Evolutionary conservation across 2,888 invertebrate genomes (phyloP).

Genomic region (Conops quadrifasciatus): DNA sequence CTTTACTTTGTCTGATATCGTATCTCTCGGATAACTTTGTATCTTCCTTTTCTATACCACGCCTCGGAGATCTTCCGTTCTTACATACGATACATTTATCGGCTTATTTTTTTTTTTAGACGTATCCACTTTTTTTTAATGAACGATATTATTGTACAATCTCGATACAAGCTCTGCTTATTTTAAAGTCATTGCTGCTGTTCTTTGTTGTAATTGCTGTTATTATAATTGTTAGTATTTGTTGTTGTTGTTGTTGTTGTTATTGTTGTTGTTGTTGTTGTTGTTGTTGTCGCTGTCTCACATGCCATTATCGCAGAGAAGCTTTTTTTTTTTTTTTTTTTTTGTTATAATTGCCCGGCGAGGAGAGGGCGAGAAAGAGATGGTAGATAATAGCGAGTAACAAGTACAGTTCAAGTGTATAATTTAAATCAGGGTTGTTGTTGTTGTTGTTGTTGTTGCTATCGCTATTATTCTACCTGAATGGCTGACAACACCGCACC

Average conservation of each 20-base stretch:
- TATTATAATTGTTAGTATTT: slow-evolving; percentile 4
- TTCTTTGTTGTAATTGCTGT: too few species aligned
- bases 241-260: background rate
- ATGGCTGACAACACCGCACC: too few species aligned
- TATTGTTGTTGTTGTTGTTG: slow-evolving; percentile 5
- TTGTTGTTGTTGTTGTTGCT: slow-evolving; percentile 13
- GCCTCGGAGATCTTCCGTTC: too few species aligned
- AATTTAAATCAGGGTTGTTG: slow-evolving; percentile 15
- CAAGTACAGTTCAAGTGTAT: slow-evolving; percentile 3
- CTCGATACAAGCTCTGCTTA: too few species aligned
- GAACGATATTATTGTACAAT: too few species aligned
- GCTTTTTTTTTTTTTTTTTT: too few species aligned
- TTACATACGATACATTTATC: too few species aligned
- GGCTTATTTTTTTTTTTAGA: too few species aligned
- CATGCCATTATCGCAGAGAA: background rate
- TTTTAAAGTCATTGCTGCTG: too few species aligned
- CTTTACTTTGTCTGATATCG: background rate
- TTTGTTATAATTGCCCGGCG: background rate
- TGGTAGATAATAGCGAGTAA: background rate
- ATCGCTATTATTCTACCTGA: slow-evolving; percentile 2
- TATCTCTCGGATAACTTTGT: background rate
- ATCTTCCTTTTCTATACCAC: too few species aligned
- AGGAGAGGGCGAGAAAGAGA: background rate
- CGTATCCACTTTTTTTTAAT: too few species aligned
- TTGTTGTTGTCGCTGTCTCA: slow-evolving; percentile 1